phyloP scores from a whole-genome alignment of 2,113 vertebrate genomes.

The Misgurnus mizolepis region DNA sequence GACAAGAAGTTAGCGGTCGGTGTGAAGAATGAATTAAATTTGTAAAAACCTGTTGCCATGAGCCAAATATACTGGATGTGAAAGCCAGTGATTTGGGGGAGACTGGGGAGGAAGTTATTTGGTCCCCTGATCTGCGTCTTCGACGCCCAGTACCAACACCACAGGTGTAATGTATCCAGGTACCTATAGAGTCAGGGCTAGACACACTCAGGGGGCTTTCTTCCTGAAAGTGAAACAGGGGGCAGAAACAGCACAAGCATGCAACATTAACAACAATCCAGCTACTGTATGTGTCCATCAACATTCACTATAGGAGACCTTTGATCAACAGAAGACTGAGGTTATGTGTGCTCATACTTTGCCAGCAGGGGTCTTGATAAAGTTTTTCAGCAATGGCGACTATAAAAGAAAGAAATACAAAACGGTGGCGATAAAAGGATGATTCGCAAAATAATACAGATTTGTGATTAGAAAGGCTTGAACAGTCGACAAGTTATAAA shows the following conservation, averaged over 20 bases:
- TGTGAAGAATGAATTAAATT: slow-evolving; percentile 85
- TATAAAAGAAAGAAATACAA: slow-evolving; percentile 56
- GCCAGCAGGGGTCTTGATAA: slow-evolving; percentile 56
- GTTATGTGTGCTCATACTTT: slow-evolving; percentile 55
- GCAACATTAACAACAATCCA: slow-evolving; percentile 86
- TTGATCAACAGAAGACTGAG: slow-evolving; percentile 24
- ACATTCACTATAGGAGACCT: slow-evolving; percentile 56
- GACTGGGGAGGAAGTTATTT: slow-evolving; percentile 96
- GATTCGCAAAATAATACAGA: slow-evolving; percentile 27
- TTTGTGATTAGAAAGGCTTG: not conserved
- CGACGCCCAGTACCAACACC: slow-evolving; percentile 95
- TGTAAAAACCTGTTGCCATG: slow-evolving; percentile 98
- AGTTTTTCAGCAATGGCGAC: slow-evolving; percentile 61
- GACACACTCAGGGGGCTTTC: slow-evolving; percentile 96
- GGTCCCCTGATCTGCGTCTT: slow-evolving; percentile 97
- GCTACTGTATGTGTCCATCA: slow-evolving; percentile 70
- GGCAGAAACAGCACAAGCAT: slow-evolving; percentile 84
- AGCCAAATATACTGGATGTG: slow-evolving; percentile 98
- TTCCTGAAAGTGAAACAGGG: slow-evolving; percentile 93
- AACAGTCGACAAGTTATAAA: not conserved
- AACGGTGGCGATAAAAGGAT: slow-evolving; percentile 23
- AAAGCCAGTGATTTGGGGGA: slow-evolving; percentile 98
- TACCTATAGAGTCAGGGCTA: slow-evolving; percentile 95
- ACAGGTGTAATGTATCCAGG: slow-evolving; percentile 95
- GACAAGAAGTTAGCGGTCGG: slow-evolving; percentile 69